Evolutionary conservation across 2,797 vertebrate species (phyloP).

Genomic region (Pelochelys cantorii): DNA sequence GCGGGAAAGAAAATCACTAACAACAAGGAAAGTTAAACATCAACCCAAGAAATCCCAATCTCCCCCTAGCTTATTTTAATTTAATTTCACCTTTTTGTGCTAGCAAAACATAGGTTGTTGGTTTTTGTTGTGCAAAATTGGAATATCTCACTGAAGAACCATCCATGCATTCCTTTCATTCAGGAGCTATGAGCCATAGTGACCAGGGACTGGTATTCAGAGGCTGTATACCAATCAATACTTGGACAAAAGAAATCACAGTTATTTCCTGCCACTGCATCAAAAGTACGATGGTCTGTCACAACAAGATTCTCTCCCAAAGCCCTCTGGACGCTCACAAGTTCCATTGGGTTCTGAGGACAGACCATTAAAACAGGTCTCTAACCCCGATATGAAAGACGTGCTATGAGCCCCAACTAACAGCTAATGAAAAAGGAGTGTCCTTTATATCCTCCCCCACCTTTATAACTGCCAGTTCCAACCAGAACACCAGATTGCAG

Average conservation of each 20-base stretch:
- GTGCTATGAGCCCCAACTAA: neutral
- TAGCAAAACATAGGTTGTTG: slow-evolving; percentile 15
- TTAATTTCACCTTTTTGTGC: neutral
- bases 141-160: slow-evolving; percentile 31
- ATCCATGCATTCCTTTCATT: neutral
- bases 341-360: neutral
- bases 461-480: neutral
- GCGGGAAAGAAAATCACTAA: slow-evolving; percentile 6
- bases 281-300: slow-evolving; percentile 1
- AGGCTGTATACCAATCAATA: slow-evolving; percentile 36
- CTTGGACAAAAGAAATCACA: neutral
- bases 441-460: neutral
- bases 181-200: neutral
- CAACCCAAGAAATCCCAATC: neutral
- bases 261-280: neutral
- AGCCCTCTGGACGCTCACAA: neutral
- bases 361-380: neutral
- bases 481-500: neutral
- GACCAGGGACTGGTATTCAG: slow-evolving; percentile 14
- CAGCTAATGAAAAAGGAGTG: neutral
- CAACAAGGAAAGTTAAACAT: slow-evolving; percentile 48
- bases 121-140: slow-evolving; percentile 37
- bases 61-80: neutral
- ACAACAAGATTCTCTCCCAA: neutral
- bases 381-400: fast-evolving